Percentiles rank a stretch among this genome's conserved stretches.
These are phyloP conservation scores for Noturus placidus DNA, from an alignment of 2,113 vertebrate species.

Conservation along the genomic window DNA sequence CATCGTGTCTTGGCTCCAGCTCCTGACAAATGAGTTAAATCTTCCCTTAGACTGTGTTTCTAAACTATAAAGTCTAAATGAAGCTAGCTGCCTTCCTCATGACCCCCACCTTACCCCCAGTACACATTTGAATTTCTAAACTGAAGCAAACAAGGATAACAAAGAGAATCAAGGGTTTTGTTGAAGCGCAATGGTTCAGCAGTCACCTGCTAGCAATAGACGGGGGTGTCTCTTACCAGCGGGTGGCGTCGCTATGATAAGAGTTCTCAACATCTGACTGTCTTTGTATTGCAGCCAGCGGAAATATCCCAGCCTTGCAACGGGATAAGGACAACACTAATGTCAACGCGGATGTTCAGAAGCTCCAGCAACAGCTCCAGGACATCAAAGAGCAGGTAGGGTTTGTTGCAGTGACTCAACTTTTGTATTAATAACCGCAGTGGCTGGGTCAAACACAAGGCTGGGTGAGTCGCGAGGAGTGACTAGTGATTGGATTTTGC, in stretches of 20 bases:
- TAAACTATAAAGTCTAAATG: not conserved
- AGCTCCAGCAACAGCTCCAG: constrained; percentile 96
- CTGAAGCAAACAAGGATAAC: not conserved
- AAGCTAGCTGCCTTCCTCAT: constrained; percentile 2
- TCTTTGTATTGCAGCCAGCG: constrained; percentile 79
- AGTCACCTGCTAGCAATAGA: not conserved
- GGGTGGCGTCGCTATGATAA: not conserved
- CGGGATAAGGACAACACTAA: constrained; percentile 99
- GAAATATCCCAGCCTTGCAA: constrained; percentile 93
- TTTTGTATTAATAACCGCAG: not conserved
- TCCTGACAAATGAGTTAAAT: not conserved
- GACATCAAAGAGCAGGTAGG: constrained; percentile 99
- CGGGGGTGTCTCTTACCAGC: constrained; percentile 37
- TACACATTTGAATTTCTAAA: not conserved
- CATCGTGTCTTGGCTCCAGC: not conserved
- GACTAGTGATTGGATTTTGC: not conserved
- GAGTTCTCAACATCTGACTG: not conserved
- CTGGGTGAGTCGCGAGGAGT: not conserved
- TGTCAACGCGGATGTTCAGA: constrained; percentile 97
- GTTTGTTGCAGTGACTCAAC: not conserved
- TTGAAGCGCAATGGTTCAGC: constrained; percentile 12
- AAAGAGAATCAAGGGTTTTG: not conserved
- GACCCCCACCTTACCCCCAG: not conserved
- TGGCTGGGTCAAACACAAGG: not conserved
- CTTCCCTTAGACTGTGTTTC: not conserved